phyloP scores from a whole-genome alignment of 2,888 invertebrate genomes.

The Clostera curtula region DNA sequence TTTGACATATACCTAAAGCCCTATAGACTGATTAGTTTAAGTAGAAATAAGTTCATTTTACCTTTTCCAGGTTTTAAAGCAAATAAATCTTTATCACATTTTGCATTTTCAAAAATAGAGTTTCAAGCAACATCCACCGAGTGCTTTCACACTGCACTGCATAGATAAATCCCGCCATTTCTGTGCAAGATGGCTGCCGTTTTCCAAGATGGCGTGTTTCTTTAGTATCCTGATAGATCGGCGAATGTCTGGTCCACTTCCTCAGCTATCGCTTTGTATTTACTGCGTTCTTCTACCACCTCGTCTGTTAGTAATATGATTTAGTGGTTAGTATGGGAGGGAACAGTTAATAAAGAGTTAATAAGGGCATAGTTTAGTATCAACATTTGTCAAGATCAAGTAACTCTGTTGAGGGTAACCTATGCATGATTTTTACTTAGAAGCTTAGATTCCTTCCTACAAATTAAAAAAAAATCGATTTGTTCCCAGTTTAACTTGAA shows the following conservation, averaged over 20 bases:
- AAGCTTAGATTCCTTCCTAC: too few species aligned
- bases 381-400: background rate
- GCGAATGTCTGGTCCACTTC: constrained; percentile 98
- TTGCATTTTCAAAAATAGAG: constrained; percentile 1
- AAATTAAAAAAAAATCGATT: too few species aligned
- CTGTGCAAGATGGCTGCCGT: constrained; percentile 32
- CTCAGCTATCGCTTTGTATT: constrained; percentile 98
- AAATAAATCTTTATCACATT: background rate
- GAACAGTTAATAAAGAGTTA: constrained; percentile 9
- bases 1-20: too few species aligned
- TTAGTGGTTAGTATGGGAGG: constrained; percentile 35
- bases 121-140: constrained; percentile 16
- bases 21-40: too few species aligned
- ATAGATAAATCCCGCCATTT: constrained; percentile 26
- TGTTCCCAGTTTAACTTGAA: too few species aligned
- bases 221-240: constrained; percentile 92
- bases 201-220: constrained; percentile 11
- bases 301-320: constrained; percentile 81
- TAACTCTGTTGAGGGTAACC: too few species aligned
- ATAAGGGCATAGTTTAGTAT: background rate
- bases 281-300: constrained; percentile 92
- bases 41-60: constrained; percentile 4
- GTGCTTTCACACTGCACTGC: constrained; percentile 13
- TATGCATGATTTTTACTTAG: too few species aligned
- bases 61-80: constrained; percentile 4